Evolutionary conservation across 2,113 vertebrate species (phyloP).

Genomic region (Stegostoma tigrinum): DNA sequence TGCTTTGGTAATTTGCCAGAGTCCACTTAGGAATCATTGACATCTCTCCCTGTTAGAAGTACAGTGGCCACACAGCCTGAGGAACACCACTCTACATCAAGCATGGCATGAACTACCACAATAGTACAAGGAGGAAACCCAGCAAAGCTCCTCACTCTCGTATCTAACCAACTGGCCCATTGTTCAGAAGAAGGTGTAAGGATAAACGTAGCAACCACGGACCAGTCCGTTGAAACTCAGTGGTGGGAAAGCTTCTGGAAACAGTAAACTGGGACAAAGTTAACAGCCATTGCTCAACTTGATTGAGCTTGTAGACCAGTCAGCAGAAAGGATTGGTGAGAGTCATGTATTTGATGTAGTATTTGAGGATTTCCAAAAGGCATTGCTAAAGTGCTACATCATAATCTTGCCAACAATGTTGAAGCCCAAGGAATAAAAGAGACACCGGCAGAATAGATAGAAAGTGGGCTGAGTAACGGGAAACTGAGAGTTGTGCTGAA

Average conservation of each 20-base stretch:
- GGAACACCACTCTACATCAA: neutral
- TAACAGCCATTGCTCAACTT: neutral
- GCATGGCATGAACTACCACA: neutral
- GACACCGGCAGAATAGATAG: neutral
- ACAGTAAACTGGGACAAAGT: neutral
- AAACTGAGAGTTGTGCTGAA: neutral
- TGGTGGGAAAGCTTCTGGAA: neutral
- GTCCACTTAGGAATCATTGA: neutral
- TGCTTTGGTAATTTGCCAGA: neutral
- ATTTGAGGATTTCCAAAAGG: neutral
- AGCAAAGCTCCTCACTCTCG: neutral
- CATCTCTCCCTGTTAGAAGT: neutral
- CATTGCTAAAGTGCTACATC: neutral
- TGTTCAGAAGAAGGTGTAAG: neutral
- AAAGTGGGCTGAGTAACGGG: neutral
- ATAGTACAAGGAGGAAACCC: neutral
- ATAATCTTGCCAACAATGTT: neutral
- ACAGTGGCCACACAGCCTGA: neutral
- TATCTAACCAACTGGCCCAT: neutral
- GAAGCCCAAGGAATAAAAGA: neutral
- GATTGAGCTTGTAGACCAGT: neutral
- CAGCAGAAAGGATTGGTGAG: neutral
- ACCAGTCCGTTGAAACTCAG: neutral
- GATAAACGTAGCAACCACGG: neutral
- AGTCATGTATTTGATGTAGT: neutral